Evolutionary conservation across 2,888 invertebrate genomes (phyloP), one percentile per base, ranked within the genome.

Genomic region (Pyralis farinalis): DNA sequence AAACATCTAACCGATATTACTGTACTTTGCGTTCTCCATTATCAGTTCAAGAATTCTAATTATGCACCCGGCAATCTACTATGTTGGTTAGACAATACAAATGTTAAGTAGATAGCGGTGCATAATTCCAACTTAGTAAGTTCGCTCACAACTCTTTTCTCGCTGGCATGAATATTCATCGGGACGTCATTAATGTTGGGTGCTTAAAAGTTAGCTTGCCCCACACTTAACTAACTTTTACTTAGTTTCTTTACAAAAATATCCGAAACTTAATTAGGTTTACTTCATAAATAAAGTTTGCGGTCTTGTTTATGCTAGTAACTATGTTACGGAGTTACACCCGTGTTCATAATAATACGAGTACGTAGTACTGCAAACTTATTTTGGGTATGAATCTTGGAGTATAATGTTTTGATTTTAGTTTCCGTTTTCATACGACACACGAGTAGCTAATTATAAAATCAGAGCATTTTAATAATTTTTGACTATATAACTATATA

Each of bases 151-250:
- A 43, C 41, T 44, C 43, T 47, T 47, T 46, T 45, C 48, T 44
- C 32, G 37, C 34, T 5, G 16, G 32, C 8, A 32, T 32, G 50
- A 49, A 53, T 53, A 53, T 50, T 53, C 50, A 53, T 43, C 34
- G 34, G 40, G 22, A 38, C 43, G 43, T 47, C 53, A 49, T 50
- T 50, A 53, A 46, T 42, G 49, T 45, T 35, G 43, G 43, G 37
- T 45, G 49, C 46, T 46, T 38, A 42, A 47, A 40, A 44, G 41
- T 46, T 44, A 35, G 39, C 42, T 46, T 22, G 38, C 42, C 30
- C 39, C 37, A 22, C 30, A 37, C 38, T 36, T 42, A 37, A 32
- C 37, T 40, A 40, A 42, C 44, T 48, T 37, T 37, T 38, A 46
- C 43, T 45, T 42, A 43, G 47, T 47, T 34, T 40, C 21, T n/a